Conservation (phyloP, 2,888 invertebrate species). For the Stomorhina lunata region DNA sequence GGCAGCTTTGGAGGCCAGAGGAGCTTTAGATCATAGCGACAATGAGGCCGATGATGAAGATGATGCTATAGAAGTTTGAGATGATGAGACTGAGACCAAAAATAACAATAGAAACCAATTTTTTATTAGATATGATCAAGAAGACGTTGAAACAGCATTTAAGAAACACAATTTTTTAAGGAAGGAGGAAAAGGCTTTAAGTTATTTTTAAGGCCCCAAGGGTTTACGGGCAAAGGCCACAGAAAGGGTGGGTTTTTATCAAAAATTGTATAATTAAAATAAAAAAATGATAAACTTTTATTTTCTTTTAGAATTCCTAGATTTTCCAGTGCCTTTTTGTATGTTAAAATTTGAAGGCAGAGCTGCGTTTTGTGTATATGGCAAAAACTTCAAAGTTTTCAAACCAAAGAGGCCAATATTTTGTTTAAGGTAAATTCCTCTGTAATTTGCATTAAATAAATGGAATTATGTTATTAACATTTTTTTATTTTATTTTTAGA, state of each 20-base stretch:
- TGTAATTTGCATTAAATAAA: neutral
- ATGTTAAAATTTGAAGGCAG: constrained; percentile 16
- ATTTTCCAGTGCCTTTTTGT: constrained; percentile 42
- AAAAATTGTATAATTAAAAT: neutral
- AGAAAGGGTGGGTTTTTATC: constrained; percentile 27
- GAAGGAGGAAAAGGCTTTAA: constrained; percentile 48
- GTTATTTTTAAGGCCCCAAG: constrained; percentile 10
- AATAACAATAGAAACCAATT: constrained; percentile 7
- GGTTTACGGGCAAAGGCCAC: constrained; percentile 14
- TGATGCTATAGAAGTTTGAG: constrained; percentile 68
- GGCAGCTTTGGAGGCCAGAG: neutral
- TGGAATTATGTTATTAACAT: neutral
- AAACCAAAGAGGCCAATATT: constrained; percentile 54
- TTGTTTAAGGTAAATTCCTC: constrained; percentile 25
- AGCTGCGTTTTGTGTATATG: constrained; percentile 9
- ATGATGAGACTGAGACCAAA: neutral
- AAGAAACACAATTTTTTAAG: constrained; percentile 41
- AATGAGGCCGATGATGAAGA: constrained; percentile 67
- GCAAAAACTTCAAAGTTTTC: constrained; percentile 1
- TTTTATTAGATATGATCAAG: constrained; percentile 58
- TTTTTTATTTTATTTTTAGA: constrained; percentile 8
- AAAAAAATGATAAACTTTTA: neutral
- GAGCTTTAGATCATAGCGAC: constrained; percentile 24
- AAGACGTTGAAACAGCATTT: constrained; percentile 56
- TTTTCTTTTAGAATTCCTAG: constrained; percentile 36